Percentiles rank a stretch among this genome's conserved stretches.
Evolutionary conservation across 2,888 invertebrate genomes (phyloP).

Genomic region (Plebejus anna): DNA sequence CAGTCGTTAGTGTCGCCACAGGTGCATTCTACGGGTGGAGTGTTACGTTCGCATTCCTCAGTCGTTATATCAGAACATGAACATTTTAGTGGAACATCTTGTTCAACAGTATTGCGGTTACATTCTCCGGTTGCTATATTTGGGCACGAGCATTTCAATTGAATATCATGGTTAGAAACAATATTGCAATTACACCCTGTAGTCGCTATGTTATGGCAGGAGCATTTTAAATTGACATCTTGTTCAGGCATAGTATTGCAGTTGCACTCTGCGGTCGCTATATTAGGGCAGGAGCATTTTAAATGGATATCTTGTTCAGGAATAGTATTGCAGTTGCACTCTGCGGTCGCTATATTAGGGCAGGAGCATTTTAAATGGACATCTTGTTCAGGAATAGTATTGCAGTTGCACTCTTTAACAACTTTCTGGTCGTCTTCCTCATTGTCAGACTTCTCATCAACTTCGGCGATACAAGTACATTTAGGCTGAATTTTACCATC

Average conservation of each 20-base stretch:
- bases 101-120: slow-evolving; percentile 57
- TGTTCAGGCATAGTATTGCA: slow-evolving; percentile 55
- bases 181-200: slow-evolving; percentile 55
- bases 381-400: too few species aligned
- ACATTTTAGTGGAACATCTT: slow-evolving; percentile 50
- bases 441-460: slow-evolving; percentile 50
- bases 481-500: slow-evolving; percentile 49
- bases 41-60: slow-evolving; percentile 54
- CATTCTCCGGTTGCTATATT: slow-evolving; percentile 45
- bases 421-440: neutral
- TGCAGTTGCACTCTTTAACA: slow-evolving; percentile 42
- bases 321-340: too few species aligned
- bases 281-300: slow-evolving; percentile 51
- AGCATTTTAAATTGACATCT: slow-evolving; percentile 51
- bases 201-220: slow-evolving; percentile 45
- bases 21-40: slow-evolving; percentile 47
- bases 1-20: slow-evolving; percentile 61
- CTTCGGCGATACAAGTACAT: slow-evolving; percentile 54
- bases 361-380: slow-evolving; percentile 49
- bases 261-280: slow-evolving; percentile 45
- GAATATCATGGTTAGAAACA: slow-evolving; percentile 48
- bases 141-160: slow-evolving; percentile 52
- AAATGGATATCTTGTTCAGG: too few species aligned
- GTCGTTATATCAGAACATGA: slow-evolving; percentile 46
- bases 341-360: slow-evolving; percentile 38